A percentile compares a stretch with the other conserved stretches of the same genome.
These are phyloP conservation scores for Cataglyphis livida DNA, from an alignment of 2,888 invertebrate species.

Conservation along the genomic window DNA sequence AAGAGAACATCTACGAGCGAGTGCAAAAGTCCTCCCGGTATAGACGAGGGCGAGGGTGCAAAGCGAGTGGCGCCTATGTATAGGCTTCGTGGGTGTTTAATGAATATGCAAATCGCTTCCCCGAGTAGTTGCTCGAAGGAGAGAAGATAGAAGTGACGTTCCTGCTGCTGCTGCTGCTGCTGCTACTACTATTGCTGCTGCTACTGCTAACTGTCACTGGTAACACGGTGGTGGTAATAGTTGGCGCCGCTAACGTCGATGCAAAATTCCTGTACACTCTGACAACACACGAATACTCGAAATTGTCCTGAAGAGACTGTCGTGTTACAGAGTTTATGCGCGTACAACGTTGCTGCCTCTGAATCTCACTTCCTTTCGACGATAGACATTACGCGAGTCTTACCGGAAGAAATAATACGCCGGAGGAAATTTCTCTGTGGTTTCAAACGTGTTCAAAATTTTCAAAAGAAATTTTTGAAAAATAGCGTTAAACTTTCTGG, in stretches of 20 bases:
- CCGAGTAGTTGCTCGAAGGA: slow-evolving; percentile 71
- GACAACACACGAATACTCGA: slow-evolving; percentile 40
- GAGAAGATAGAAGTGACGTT: slow-evolving; percentile 40
- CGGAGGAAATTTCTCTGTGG: neutral
- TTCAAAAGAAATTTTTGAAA: neutral
- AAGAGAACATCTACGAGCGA: slow-evolving; percentile 3
- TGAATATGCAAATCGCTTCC: slow-evolving; percentile 83
- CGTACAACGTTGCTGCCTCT: neutral
- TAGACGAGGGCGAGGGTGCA: slow-evolving; percentile 14
- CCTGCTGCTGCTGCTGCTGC: slow-evolving; percentile 13
- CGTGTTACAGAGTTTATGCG: slow-evolving; percentile 42
- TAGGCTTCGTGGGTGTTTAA: slow-evolving; percentile 78
- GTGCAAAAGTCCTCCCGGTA: slow-evolving; percentile 29
- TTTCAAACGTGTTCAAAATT: neutral
- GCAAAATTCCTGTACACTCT: slow-evolving; percentile 53
- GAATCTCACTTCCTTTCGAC: slow-evolving; percentile 27
- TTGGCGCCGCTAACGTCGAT: slow-evolving; percentile 51
- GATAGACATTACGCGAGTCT: neutral
- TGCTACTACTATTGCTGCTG: slow-evolving; percentile 5
- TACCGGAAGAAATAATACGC: slow-evolving; percentile 11
- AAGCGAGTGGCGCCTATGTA: slow-evolving; percentile 27
- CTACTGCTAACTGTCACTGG: slow-evolving; percentile 12
- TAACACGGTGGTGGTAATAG: slow-evolving; percentile 39
- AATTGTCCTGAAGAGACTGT: slow-evolving; percentile 52
- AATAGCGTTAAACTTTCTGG: neutral